Conservation (phyloP, 1,140 invertebrate genomes). For the Drosophila erecta region DNA sequence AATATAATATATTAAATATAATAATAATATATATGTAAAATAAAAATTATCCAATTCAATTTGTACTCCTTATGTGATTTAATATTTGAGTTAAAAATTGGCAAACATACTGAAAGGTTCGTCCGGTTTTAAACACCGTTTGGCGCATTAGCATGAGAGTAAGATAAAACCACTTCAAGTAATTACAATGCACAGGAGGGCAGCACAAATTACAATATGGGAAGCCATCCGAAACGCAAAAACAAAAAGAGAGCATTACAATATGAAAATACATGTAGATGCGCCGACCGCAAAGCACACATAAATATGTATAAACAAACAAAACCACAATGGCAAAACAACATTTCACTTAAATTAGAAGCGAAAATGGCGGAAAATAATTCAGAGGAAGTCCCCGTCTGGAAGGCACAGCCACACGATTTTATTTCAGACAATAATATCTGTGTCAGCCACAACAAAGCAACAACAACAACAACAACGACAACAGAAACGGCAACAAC, state of each 20-base stretch:
- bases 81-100: not conserved
- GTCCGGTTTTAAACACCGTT: conserved; percentile 36
- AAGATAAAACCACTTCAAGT: conserved; percentile 73
- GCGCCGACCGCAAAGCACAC: conserved; percentile 36
- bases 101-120: not conserved
- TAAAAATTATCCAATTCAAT: no score
- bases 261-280: conserved; percentile 67
- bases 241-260: conserved; percentile 49
- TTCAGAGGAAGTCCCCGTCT: conserved; percentile 60
- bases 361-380: conserved; percentile 71
- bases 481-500: conserved; percentile 31
- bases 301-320: conserved; percentile 44
- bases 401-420: conserved; percentile 49
- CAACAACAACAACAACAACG: conserved; percentile 19
- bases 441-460: conserved; percentile 68
- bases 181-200: conserved; percentile 66
- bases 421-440: conserved; percentile 73
- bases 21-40: no score
- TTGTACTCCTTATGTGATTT: no score
- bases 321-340: conserved; percentile 46
- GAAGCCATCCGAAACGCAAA: conserved; percentile 31
- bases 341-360: conserved; percentile 77
- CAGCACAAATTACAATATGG: conserved; percentile 47
- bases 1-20: no score
- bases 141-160: conserved; percentile 11